Evolutionary conservation across 2,888 invertebrate species (phyloP).

Genomic region (Dynastes grantii): DNA sequence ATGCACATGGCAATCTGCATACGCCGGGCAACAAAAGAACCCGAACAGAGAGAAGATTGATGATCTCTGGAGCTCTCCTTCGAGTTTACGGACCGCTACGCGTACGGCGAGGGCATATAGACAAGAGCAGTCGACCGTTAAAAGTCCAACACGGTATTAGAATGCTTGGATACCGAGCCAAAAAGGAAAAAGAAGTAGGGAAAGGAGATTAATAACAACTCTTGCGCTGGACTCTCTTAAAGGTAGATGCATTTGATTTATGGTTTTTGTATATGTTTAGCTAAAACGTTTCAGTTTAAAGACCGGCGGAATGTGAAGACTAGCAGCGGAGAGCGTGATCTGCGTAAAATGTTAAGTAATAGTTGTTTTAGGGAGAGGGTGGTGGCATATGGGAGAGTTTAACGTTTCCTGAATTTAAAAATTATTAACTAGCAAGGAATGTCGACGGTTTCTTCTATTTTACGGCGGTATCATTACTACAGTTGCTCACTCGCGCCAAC

Average conservation of each 20-base stretch:
- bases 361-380: too few species aligned
- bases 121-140: constrained; percentile 3
- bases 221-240: constrained; percentile 11
- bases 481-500: too few species aligned
- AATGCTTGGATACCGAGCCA: constrained; percentile 4
- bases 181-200: background rate
- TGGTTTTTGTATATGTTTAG: constrained; percentile 24
- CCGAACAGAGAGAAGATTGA: background rate
- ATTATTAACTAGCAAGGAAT: too few species aligned
- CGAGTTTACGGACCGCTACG: too few species aligned
- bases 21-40: background rate
- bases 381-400: too few species aligned
- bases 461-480: too few species aligned
- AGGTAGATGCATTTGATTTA: constrained; percentile 25
- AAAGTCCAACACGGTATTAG: constrained; percentile 8
- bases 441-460: too few species aligned
- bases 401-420: too few species aligned
- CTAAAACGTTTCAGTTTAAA: background rate
- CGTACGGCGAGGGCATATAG: background rate
- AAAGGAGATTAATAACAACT: constrained; percentile 26
- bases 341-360: background rate
- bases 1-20: background rate
- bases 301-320: background rate
- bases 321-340: constrained; percentile 3
- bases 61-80: background rate